Conservation (phyloP, 1,140 invertebrate species). For the Steinernema feltiae region DNA sequence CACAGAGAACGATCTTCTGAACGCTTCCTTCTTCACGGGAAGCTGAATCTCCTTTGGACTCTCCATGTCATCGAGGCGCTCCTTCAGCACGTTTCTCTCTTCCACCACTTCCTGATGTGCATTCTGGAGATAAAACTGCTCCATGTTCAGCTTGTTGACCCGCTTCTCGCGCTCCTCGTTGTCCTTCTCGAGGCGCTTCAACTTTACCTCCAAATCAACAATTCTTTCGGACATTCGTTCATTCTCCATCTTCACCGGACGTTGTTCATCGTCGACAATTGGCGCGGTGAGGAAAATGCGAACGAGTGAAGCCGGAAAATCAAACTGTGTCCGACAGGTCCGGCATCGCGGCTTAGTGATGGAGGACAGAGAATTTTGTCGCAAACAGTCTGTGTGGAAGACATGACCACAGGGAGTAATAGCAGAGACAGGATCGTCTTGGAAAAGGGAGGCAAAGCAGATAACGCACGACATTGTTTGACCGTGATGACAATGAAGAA, state of each 20-base stretch:
- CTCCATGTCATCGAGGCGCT: background rate
- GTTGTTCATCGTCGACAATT: background rate
- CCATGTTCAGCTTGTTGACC: background rate
- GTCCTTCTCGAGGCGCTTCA: background rate
- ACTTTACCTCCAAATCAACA: background rate
- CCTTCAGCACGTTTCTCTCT: background rate
- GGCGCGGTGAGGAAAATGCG: background rate
- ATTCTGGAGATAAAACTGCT: background rate
- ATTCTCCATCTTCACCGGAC: background rate
- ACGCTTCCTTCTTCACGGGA: background rate
- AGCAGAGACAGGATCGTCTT: background rate
- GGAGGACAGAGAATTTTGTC: background rate
- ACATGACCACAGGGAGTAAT: background rate
- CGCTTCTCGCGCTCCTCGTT: background rate
- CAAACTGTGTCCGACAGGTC: background rate
- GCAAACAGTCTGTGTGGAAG: background rate
- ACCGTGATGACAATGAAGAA: too few relatives aligned
- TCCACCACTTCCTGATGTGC: background rate
- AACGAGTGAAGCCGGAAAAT: background rate
- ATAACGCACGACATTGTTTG: background rate
- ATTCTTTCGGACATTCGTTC: background rate
- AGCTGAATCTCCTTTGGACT: background rate
- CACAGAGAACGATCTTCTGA: background rate
- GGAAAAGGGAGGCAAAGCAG: background rate
- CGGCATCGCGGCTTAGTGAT: background rate